phyloP scores from a whole-genome alignment of 2,888 invertebrate genomes.

The Spilosoma lubricipeda region DNA sequence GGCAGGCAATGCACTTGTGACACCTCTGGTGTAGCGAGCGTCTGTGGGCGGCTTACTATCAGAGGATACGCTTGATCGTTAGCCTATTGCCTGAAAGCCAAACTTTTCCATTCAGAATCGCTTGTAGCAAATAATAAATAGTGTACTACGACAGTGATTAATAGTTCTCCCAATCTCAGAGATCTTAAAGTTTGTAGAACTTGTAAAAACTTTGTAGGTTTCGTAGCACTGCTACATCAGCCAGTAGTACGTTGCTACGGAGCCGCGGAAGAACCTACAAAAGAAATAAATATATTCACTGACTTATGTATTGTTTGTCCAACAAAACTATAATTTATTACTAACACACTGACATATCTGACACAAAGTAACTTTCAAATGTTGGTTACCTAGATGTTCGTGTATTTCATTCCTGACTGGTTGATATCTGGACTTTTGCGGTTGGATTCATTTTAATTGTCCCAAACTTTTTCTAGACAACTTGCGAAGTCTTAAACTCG shows the following conservation, averaged over 20 bases:
- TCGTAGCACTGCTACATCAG: constrained; percentile 15
- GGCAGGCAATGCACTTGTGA: too few species aligned
- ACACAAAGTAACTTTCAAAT: constrained; percentile 31
- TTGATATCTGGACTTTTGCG: constrained; percentile 9
- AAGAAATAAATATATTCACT: constrained; percentile 37
- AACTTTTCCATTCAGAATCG: neutral
- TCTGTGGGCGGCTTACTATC: too few species aligned
- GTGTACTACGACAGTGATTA: neutral
- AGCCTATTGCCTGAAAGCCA: neutral
- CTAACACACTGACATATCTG: constrained; percentile 15
- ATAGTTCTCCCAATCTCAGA: neutral
- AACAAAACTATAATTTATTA: constrained; percentile 45
- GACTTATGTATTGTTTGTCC: constrained; percentile 50
- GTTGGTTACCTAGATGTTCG: constrained; percentile 27
- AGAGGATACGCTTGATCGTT: too few species aligned
- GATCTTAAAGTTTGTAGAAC: constrained; percentile 2
- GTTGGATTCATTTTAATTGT: neutral
- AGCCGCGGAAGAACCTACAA: constrained; percentile 19
- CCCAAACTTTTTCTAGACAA: neutral
- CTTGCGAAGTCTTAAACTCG: neutral
- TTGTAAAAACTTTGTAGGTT: neutral
- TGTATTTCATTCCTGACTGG: constrained; percentile 20
- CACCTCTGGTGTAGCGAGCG: too few species aligned
- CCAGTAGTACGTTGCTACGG: constrained; percentile 19
- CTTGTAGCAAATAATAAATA: neutral